phyloP scores from a whole-genome alignment of 2,113 vertebrate species.

The Scomber colias region DNA sequence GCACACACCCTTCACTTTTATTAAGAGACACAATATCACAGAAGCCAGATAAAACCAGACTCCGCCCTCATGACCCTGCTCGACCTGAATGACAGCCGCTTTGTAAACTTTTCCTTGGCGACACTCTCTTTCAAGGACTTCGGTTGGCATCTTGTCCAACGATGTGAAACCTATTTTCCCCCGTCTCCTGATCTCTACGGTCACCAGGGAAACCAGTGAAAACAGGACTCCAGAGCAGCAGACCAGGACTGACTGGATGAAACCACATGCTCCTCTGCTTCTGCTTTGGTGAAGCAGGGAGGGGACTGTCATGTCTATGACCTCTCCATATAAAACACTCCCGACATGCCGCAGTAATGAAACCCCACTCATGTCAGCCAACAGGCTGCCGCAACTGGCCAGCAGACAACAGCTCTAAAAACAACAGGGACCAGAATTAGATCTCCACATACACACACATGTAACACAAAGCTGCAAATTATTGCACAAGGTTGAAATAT shows the following conservation, averaged over 20 bases:
- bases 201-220: constrained; percentile 50
- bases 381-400: constrained; percentile 36
- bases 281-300: constrained; percentile 56
- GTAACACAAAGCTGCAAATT: constrained; percentile 25
- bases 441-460: constrained; percentile 21
- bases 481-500: constrained; percentile 46
- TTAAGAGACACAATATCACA: constrained; percentile 63
- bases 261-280: constrained; percentile 38
- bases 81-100: constrained; percentile 58
- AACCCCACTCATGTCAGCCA: constrained; percentile 51
- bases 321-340: constrained; percentile 66
- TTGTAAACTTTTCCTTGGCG: constrained; percentile 59
- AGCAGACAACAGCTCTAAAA: constrained; percentile 61
- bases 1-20: constrained; percentile 66
- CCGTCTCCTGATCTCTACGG: constrained; percentile 8
- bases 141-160: constrained; percentile 14
- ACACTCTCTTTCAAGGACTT: constrained; percentile 35
- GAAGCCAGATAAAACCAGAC: constrained; percentile 20
- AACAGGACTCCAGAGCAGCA: constrained; percentile 44
- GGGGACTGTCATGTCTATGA: constrained; percentile 62
- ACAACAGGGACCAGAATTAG: constrained; percentile 51
- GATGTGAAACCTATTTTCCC: constrained; percentile 43
- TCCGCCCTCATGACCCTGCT: constrained; percentile 47
- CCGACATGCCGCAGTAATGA: constrained; percentile 60
- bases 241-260: constrained; percentile 27